Evolutionary conservation across 1,140 invertebrate species (phyloP), one percentile per base, ranked within the genome.

Genomic region (Pachyrhynchus sulphureomaculatus): DNA sequence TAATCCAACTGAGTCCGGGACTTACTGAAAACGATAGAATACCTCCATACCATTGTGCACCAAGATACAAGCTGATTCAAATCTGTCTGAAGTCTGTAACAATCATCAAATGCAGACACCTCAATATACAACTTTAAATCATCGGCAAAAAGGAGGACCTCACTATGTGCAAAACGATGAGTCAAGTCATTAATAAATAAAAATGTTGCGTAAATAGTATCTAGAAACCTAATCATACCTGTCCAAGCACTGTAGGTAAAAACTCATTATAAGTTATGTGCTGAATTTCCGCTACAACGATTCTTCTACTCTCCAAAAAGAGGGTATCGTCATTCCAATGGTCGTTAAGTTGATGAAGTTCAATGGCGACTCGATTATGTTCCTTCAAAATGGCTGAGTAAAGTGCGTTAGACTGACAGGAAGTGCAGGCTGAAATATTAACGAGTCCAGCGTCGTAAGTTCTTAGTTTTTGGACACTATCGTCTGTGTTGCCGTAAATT

Each of bases 251-350:
- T 29, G 88, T 84, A 0, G 91, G 91, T 29, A 94, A 75, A 76
- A 88, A 94, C 72, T 95, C 92, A 62, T 89, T 90, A 72, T 90
- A 88, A 0, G 90, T 92, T 33, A 95, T 86, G 53, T 94, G 90
- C 70, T 95, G 92, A n/a, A 93, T 82, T 72, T 86, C 76, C 6
- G 91, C 90, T 2, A 85, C 84, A 1, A 95, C 82, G 29, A 93
- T 87, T 67, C 88, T 78, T 71, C 85, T 78, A n/a, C 89, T 82
- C 74, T 96, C 93, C 58, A 90, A 79, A 76, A 90, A 95, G 0
- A 93, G 69, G 17, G 83, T 84, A 51, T 90, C 80, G 68, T 95
- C 93, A 68, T 89, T 85, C 94, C 93, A 96, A 71, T 92, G 89
- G 0, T 85, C 81, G 74, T 97, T 95, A 4, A 91, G 72, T 20